Conservation (phyloP, 2,888 invertebrate species). For the Nomada fucata region DNA sequence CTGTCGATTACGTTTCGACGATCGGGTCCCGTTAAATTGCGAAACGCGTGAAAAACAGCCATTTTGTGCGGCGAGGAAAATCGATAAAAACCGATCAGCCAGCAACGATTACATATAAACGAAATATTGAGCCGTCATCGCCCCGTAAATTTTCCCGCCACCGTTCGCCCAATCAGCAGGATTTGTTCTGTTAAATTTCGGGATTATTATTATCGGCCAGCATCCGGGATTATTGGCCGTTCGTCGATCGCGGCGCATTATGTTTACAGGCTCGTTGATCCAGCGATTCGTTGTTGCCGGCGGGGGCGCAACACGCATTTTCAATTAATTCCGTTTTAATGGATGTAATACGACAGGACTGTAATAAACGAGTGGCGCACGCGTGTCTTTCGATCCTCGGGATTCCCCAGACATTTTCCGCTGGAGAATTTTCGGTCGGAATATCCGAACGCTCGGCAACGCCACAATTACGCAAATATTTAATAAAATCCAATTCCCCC, state of each 20-base stretch:
- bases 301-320: constrained; percentile 36
- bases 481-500: constrained; percentile 23
- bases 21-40: constrained; percentile 40
- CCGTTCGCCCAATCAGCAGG: constrained; percentile 14
- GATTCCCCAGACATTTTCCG: not conserved
- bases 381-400: not conserved
- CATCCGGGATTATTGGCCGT: constrained; percentile 66
- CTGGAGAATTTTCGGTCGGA: not conserved
- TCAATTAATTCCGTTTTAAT: constrained; percentile 67
- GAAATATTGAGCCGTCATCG: constrained; percentile 45
- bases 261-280: constrained; percentile 65
- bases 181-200: constrained; percentile 69
- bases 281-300: constrained; percentile 35
- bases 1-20: constrained; percentile 29
- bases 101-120: constrained; percentile 66
- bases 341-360: constrained; percentile 24
- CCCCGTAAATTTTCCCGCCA: constrained; percentile 5
- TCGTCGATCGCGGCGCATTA: constrained; percentile 64
- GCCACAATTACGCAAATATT: constrained; percentile 29
- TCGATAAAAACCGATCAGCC: constrained; percentile 57
- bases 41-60: constrained; percentile 49
- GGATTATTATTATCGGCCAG: constrained; percentile 70
- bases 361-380: constrained; percentile 7
- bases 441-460: not conserved
- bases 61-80: constrained; percentile 48